phyloP scores from a whole-genome alignment of 2,888 invertebrate genomes.

The Luperina testacea region DNA sequence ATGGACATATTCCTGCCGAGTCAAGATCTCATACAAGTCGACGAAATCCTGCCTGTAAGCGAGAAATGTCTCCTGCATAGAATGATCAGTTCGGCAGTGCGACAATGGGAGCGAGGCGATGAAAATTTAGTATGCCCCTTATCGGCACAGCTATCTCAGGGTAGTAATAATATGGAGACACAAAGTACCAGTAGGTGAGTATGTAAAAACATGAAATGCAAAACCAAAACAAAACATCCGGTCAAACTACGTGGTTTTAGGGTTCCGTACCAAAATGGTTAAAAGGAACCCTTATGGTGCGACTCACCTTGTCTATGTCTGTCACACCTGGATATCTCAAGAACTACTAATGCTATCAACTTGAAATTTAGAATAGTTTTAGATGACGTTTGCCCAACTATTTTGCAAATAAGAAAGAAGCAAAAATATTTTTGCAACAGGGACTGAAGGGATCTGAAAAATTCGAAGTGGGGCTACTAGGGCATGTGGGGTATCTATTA shows the following conservation, averaged over 20 bases:
- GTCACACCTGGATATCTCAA: too few relatives aligned
- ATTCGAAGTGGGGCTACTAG: too few relatives aligned
- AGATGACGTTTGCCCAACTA: too few relatives aligned
- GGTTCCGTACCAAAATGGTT: too few relatives aligned
- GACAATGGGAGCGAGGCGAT: slow-evolving; percentile 90
- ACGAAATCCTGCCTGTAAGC: slow-evolving; percentile 79
- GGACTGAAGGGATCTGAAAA: too few relatives aligned
- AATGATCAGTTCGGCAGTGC: slow-evolving; percentile 90
- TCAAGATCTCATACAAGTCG: slow-evolving; percentile 79
- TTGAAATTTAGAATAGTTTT: too few relatives aligned
- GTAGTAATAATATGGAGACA: slow-evolving; percentile 68
- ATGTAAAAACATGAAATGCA: slow-evolving; percentile 7
- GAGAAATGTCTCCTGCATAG: slow-evolving; percentile 89
- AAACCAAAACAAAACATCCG: slow-evolving; percentile 6
- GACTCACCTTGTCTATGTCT: too few relatives aligned
- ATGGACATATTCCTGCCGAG: slow-evolving; percentile 91
- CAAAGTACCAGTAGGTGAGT: slow-evolving; percentile 76
- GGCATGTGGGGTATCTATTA: too few relatives aligned
- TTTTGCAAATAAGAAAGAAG: too few relatives aligned
- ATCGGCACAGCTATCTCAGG: slow-evolving; percentile 78
- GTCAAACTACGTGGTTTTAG: slow-evolving; percentile 1
- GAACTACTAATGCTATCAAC: too few relatives aligned
- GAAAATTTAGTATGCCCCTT: slow-evolving; percentile 88
- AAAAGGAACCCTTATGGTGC: too few relatives aligned
- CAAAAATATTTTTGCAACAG: too few relatives aligned